Conservation (phyloP, 2,113 vertebrate species). For the Hemiscyllium ocellatum region DNA sequence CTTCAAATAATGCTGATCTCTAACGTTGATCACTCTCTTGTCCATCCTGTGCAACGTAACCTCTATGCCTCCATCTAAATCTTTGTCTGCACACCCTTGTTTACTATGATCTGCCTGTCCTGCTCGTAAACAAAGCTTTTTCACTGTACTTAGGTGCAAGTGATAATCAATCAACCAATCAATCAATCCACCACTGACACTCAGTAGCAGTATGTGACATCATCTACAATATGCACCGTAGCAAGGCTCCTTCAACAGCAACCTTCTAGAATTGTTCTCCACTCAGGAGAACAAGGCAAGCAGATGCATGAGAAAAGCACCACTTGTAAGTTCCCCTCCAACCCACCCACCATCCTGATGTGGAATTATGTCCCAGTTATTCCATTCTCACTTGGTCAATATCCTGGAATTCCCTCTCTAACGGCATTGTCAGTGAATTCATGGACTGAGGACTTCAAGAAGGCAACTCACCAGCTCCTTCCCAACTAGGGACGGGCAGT, state of each 20-base stretch:
- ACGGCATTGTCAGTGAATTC: neutral
- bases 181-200: too few relatives aligned
- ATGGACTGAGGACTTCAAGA: neutral
- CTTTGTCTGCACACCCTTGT: too few relatives aligned
- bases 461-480: neutral
- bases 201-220: neutral
- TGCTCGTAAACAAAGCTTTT: too few relatives aligned
- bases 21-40: too few relatives aligned
- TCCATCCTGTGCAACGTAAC: too few relatives aligned
- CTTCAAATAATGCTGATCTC: too few relatives aligned
- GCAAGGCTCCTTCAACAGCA: neutral
- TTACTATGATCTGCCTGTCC: too few relatives aligned
- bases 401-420: neutral
- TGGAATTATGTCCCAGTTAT: neutral
- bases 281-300: neutral
- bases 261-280: neutral
- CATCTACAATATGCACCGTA: neutral
- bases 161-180: too few relatives aligned
- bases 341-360: neutral
- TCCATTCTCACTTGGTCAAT: neutral
- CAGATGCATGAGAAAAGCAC: neutral
- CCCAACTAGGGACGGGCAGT: neutral
- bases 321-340: neutral
- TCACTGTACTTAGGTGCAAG: too few relatives aligned
- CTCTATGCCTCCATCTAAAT: too few relatives aligned